Evolutionary conservation across 1,140 invertebrate species (phyloP).

Genomic region (Helicoverpa zea): DNA sequence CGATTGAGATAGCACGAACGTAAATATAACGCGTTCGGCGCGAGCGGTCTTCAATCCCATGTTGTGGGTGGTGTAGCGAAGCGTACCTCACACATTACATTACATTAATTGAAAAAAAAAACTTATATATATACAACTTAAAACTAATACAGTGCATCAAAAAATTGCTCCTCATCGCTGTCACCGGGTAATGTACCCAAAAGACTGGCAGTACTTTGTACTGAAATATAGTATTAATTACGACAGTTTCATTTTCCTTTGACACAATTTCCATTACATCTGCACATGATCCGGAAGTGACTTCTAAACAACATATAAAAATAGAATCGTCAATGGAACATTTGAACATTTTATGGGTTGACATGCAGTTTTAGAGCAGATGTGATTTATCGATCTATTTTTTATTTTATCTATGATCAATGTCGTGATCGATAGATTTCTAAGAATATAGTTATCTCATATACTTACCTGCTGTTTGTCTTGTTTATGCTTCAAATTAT

Average conservation of each 20-base stretch:
- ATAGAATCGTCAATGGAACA: slow-evolving; percentile 17
- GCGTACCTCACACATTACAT: too few relatives aligned
- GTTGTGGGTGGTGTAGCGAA: too few relatives aligned
- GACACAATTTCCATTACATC: background rate
- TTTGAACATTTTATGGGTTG: slow-evolving; percentile 17
- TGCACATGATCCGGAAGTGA: background rate
- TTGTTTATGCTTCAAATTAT: background rate
- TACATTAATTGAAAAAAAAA: too few relatives aligned
- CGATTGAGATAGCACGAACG: too few relatives aligned
- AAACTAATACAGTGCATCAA: too few relatives aligned
- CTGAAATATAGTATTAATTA: too few relatives aligned
- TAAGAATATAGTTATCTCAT: background rate
- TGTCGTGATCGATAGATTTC: background rate
- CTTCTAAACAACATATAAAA: slow-evolving; percentile 7
- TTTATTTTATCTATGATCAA: background rate
- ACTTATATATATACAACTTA: too few relatives aligned
- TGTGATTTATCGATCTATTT: background rate
- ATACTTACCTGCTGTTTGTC: background rate
- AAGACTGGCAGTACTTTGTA: too few relatives aligned
- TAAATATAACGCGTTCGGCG: too few relatives aligned
- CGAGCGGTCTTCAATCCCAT: too few relatives aligned
- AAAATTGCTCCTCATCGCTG: too few relatives aligned
- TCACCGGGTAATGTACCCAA: too few relatives aligned
- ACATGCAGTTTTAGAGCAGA: background rate
- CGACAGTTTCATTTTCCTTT: background rate